These are phyloP conservation scores for Sarcophaga variegata DNA, from an alignment of 2,888 invertebrate genomes.

Conservation along the genomic window DNA sequence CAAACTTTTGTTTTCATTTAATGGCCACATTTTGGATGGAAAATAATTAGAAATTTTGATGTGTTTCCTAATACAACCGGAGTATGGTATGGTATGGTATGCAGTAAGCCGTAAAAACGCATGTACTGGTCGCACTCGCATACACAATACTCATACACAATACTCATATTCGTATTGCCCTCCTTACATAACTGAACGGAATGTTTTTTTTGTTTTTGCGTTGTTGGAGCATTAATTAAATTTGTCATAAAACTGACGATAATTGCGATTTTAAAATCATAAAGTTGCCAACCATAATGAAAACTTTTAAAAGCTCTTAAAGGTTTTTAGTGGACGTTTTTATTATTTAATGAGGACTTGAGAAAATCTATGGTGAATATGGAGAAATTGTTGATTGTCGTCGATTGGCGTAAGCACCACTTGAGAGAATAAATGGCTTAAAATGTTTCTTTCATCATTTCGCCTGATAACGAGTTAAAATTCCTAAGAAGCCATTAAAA, in stretches of 20 bases:
- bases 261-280: constrained; percentile 1
- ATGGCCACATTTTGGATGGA: constrained; percentile 2
- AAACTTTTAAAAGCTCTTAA: neutral
- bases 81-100: too few relatives aligned
- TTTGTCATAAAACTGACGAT: neutral
- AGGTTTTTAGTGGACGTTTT: neutral
- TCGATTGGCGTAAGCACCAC: too few relatives aligned
- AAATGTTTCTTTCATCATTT: too few relatives aligned
- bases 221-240: neutral
- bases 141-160: too few relatives aligned
- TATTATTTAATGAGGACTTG: neutral
- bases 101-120: too few relatives aligned
- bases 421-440: too few relatives aligned
- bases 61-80: neutral
- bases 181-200: neutral
- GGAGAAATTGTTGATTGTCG: too few relatives aligned
- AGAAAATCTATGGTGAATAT: neutral
- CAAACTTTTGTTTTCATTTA: constrained; percentile 7
- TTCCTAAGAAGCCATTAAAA: too few relatives aligned
- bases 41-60: neutral
- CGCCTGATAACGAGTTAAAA: too few relatives aligned
- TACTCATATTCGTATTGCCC: neutral
- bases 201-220: neutral
- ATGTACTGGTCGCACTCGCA: too few relatives aligned
- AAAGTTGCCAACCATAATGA: neutral